Percentiles rank a stretch among this genome's conserved stretches.
Conservation (phyloP, 2,888 invertebrate species). For the Bombyx huttoni region DNA sequence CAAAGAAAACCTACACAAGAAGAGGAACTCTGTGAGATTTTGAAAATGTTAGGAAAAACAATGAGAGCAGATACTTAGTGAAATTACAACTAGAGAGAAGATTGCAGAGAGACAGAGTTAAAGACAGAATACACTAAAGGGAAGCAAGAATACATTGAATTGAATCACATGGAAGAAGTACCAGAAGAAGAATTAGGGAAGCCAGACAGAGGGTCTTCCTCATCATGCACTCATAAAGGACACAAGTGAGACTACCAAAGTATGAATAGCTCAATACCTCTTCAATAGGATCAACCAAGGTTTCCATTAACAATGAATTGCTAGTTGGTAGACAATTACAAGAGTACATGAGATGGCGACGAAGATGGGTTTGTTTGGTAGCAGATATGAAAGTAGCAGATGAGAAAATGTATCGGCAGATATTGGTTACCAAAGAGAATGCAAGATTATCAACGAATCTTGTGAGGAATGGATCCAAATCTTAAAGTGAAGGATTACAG, state of each 20-base stretch:
- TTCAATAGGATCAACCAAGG: too few species aligned
- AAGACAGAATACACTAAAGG: constrained; percentile 5
- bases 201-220: too few species aligned
- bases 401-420: constrained; percentile 4
- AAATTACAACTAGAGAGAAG: constrained; percentile 11
- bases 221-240: too few species aligned
- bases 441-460: constrained; percentile 4
- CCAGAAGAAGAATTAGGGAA: too few species aligned
- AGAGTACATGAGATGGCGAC: not conserved
- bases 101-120: too few species aligned
- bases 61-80: constrained; percentile 12
- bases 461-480: constrained; percentile 1
- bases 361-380: too few species aligned
- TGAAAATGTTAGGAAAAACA: constrained; percentile 7
- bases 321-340: not conserved
- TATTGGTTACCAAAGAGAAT: not conserved
- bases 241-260: too few species aligned
- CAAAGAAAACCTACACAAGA: constrained; percentile 8
- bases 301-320: too few species aligned
- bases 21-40: constrained; percentile 14
- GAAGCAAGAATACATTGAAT: constrained; percentile 9
- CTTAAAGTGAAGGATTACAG: constrained; percentile 7
- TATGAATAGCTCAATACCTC: too few species aligned
- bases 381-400: constrained; percentile 1
- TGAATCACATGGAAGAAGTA: constrained; percentile 5